Evolutionary conservation across 2,113 vertebrate species (phyloP).

Genomic region (Benitochromis conjunctus): DNA sequence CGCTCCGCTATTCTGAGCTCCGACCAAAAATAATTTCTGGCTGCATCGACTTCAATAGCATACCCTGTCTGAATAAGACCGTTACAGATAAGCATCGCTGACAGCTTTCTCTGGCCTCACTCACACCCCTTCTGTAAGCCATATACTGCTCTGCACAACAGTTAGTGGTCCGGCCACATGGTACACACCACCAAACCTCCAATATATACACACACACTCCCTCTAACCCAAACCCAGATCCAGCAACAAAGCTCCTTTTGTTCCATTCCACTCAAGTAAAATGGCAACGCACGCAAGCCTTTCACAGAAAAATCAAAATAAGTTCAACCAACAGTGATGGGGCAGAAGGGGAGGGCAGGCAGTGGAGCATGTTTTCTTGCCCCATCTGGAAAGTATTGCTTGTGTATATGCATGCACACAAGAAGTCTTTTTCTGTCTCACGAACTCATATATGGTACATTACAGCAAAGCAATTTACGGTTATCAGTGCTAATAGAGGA

Average conservation of each 20-base stretch:
- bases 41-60: slow-evolving; percentile 31
- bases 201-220: slow-evolving; percentile 21
- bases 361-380: slow-evolving; percentile 45
- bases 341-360: slow-evolving; percentile 5
- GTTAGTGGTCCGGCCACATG: slow-evolving; percentile 52
- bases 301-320: slow-evolving; percentile 50
- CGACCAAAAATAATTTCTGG: slow-evolving; percentile 50
- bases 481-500: slow-evolving; percentile 44
- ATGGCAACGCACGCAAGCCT: slow-evolving; percentile 54
- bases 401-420: slow-evolving; percentile 10
- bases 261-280: slow-evolving; percentile 63
- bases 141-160: slow-evolving; percentile 40
- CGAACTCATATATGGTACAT: slow-evolving; percentile 40
- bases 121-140: slow-evolving; percentile 19
- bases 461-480: slow-evolving; percentile 44
- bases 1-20: background rate
- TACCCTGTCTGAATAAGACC: slow-evolving; percentile 7
- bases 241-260: slow-evolving; percentile 72
- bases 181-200: slow-evolving; percentile 36
- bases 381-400: slow-evolving; percentile 71
- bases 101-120: slow-evolving; percentile 43
- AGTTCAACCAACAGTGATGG: slow-evolving; percentile 34
- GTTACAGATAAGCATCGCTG: slow-evolving; percentile 56
- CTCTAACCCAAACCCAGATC: slow-evolving; percentile 41
- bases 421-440: background rate